phyloP scores from a whole-genome alignment of 64 coral and sea anemone genomes.

The Astreopora myriophthalma region DNA sequence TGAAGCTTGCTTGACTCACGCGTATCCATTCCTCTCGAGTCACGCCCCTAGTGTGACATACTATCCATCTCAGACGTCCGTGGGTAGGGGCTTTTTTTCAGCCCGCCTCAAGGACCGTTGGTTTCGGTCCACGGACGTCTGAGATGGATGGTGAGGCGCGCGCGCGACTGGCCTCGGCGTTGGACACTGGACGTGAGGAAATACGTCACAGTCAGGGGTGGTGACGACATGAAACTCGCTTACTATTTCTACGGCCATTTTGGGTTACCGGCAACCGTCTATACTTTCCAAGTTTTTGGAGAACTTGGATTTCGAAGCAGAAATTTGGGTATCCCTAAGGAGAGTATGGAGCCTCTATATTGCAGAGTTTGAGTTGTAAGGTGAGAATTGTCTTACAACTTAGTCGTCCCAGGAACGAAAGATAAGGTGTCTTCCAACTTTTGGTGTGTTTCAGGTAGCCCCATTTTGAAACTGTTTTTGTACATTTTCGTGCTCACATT shows the following conservation, averaged over 20 bases:
- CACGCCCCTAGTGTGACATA: too few relatives aligned
- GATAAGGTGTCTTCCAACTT: neutral
- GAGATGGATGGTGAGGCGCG: too few relatives aligned
- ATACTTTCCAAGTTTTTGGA: neutral
- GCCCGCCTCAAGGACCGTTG: too few relatives aligned
- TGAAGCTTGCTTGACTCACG: too few relatives aligned
- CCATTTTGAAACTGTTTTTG: neutral
- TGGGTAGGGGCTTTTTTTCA: too few relatives aligned
- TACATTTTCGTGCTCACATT: neutral
- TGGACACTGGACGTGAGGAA: slow-evolving; percentile 71
- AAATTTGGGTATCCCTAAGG: neutral
- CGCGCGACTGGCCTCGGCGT: neutral
- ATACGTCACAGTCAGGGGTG: slow-evolving; percentile 86
- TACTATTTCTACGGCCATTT: slow-evolving; percentile 28
- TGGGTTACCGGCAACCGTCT: slow-evolving; percentile 31
- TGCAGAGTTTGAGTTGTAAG: slow-evolving; percentile 25
- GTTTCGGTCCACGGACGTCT: too few relatives aligned
- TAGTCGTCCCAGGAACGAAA: neutral
- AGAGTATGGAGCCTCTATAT: slow-evolving; percentile 23
- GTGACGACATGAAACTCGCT: slow-evolving; percentile 69
- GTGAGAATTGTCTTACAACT: neutral
- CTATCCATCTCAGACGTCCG: too few relatives aligned
- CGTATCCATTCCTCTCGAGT: too few relatives aligned
- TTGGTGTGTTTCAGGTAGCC: neutral
- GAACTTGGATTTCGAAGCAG: slow-evolving; percentile 11